A percentile compares a stretch with the other conserved stretches of the same genome.
Evolutionary conservation across 2,113 vertebrate genomes (phyloP).

Genomic region (Aphelocoma coerulescens): DNA sequence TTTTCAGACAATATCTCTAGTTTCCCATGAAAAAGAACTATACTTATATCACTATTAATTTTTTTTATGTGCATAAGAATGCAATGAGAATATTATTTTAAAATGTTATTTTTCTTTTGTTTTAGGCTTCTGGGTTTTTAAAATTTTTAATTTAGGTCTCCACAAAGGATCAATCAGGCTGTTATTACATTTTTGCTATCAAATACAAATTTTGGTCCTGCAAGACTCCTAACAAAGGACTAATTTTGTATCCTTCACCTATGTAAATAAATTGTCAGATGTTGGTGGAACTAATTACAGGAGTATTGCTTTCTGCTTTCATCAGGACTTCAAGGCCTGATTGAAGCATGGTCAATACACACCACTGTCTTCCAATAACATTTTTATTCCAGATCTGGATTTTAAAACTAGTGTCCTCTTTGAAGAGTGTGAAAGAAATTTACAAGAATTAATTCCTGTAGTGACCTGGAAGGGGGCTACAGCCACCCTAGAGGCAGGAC

Average conservation of each 20-base stretch:
- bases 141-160: background rate
- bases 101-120: background rate
- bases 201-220: background rate
- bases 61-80: background rate
- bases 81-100: background rate
- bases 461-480: background rate
- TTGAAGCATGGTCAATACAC: background rate
- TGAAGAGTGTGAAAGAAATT: background rate
- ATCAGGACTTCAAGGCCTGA: conserved; percentile 21
- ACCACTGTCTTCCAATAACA: background rate
- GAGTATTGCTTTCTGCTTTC: conserved; percentile 10
- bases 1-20: background rate
- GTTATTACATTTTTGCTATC: background rate
- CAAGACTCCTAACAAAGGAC: background rate
- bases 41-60: background rate
- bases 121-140: background rate
- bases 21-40: background rate
- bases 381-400: background rate
- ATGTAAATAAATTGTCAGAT: background rate
- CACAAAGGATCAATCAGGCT: background rate
- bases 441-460: background rate
- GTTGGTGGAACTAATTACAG: background rate
- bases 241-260: background rate
- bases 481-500: background rate
- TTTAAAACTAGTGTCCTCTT: background rate